These are phyloP conservation scores for Melitaea athalia DNA, from an alignment of 2,888 invertebrate genomes.

Conservation along the genomic window DNA sequence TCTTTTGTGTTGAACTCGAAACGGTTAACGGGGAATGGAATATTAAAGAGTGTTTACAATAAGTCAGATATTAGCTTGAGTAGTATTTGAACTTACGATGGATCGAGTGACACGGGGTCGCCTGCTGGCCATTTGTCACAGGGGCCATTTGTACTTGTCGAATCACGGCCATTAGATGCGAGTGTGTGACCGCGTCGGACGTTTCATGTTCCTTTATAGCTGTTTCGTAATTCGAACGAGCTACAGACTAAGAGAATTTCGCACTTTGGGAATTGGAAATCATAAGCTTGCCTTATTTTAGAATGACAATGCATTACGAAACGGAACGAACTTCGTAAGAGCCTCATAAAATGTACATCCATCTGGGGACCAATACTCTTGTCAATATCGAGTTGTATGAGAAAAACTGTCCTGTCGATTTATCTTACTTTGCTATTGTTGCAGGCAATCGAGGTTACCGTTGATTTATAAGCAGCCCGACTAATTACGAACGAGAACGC, in stretches of 20 bases:
- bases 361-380: conserved; percentile 62
- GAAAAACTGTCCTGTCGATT: conserved; percentile 72
- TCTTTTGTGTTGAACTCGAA: conserved; percentile 42
- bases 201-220: conserved; percentile 64
- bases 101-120: conserved; percentile 69
- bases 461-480: conserved; percentile 76
- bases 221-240: conserved; percentile 50
- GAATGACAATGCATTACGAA: conserved; percentile 38
- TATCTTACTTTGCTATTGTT: conserved; percentile 80
- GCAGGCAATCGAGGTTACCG: conserved; percentile 66
- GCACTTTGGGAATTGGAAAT: conserved; percentile 34
- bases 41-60: conserved; percentile 51
- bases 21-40: conserved; percentile 42
- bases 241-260: conserved; percentile 55
- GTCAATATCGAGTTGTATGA: conserved; percentile 74
- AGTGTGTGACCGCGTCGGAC: conserved; percentile 80
- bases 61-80: conserved; percentile 68
- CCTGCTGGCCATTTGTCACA: conserved; percentile 81
- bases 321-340: conserved; percentile 40
- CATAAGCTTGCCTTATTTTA: conserved; percentile 40
- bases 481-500: conserved; percentile 72
- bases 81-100: conserved; percentile 68
- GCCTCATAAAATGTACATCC: conserved; percentile 54
- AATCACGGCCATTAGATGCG: conserved; percentile 82
- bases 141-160: conserved; percentile 83